phyloP scores from a whole-genome alignment of 1,140 invertebrate genomes.

The Cherax quadricarinatus region DNA sequence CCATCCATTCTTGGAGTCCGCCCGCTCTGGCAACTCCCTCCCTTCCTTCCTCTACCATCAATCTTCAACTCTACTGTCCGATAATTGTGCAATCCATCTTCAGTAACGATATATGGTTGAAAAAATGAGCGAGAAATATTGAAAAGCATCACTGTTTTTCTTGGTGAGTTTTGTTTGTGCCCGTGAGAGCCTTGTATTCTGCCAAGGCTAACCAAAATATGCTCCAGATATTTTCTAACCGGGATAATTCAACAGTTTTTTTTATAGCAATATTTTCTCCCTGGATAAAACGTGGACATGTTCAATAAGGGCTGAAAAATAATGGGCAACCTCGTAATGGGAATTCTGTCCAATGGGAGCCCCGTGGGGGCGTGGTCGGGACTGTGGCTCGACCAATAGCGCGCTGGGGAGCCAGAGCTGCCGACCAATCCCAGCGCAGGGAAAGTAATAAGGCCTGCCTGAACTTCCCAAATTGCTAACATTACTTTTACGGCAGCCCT shows the following conservation, averaged over 20 bases:
- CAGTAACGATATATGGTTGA: background rate
- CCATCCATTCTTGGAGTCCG: background rate
- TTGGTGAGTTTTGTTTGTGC: background rate
- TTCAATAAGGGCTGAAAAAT: conserved; percentile 69
- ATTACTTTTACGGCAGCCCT: conserved; percentile 66
- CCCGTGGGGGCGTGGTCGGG: conserved; percentile 39
- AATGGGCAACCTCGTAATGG: conserved; percentile 69
- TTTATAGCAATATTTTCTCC: conserved; percentile 52
- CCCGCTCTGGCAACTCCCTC: background rate
- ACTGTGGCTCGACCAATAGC: conserved; percentile 36
- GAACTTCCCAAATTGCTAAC: conserved; percentile 69
- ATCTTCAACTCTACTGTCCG: background rate
- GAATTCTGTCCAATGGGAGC: conserved; percentile 51
- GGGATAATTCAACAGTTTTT: conserved; percentile 50
- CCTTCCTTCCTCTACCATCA: background rate
- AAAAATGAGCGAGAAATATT: background rate
- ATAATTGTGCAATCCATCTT: background rate
- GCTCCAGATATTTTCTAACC: conserved; percentile 26
- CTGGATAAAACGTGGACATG: conserved; percentile 58
- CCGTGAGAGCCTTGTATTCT: background rate
- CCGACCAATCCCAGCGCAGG: conserved; percentile 43
- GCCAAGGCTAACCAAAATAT: conserved; percentile 16
- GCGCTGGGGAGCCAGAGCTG: conserved; percentile 41
- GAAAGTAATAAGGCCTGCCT: conserved; percentile 63
- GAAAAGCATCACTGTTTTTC: background rate